Conservation (phyloP, 2,113 vertebrate species). For the Macaca mulatta region DNA sequence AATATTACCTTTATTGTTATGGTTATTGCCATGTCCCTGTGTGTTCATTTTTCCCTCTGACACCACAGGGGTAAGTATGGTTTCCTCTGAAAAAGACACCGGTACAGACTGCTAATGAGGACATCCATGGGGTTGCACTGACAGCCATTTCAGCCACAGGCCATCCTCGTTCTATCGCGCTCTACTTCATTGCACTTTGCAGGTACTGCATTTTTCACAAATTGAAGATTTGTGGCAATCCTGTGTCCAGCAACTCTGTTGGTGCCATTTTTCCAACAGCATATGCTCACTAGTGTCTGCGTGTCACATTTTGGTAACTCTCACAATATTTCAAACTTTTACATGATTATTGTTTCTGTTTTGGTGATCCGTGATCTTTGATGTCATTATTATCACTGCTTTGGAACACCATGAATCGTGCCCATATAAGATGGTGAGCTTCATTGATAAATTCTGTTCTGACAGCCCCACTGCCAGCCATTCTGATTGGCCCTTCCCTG, state of each 20-base stretch:
- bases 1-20: not conserved
- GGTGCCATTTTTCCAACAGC: not conserved
- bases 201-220: not conserved
- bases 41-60: not conserved
- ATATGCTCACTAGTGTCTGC: not conserved
- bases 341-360: not conserved
- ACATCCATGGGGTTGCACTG: not conserved
- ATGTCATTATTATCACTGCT: not conserved
- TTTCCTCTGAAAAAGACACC: not conserved
- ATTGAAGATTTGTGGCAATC: not conserved
- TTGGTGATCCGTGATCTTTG: not conserved
- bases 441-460: not conserved
- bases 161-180: not conserved
- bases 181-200: not conserved
- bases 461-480: not conserved
- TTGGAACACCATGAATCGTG: not conserved
- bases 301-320: not conserved
- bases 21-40: accelerated
- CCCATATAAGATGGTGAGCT: not conserved
- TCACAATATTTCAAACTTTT: not conserved
- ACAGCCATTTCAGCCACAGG: not conserved
- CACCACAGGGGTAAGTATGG: not conserved
- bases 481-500: not conserved
- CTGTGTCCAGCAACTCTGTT: not conserved
- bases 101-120: not conserved